These are phyloP conservation scores for Tetramorium alpestre DNA, from an alignment of 1,140 invertebrate species.

Conservation along the genomic window DNA sequence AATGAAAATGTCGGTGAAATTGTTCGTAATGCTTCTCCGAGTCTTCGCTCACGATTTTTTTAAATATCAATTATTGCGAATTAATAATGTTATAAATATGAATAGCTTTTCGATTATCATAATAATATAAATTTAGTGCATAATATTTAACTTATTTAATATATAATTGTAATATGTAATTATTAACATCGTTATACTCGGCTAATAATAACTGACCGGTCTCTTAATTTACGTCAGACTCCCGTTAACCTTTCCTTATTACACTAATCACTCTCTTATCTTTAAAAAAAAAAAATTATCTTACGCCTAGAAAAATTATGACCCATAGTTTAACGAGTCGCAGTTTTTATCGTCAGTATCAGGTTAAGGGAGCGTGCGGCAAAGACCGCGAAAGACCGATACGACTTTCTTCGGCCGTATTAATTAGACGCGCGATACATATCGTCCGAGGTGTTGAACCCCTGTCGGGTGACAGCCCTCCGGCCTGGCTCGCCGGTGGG, in stretches of 20 bases:
- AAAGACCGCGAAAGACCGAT: neutral
- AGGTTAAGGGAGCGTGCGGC: neutral
- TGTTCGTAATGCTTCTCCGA: neutral
- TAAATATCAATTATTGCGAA: neutral
- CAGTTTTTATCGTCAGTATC: slow-evolving; percentile 12
- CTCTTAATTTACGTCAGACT: neutral
- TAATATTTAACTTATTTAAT: too few species aligned
- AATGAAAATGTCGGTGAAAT: neutral
- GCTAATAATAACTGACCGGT: neutral
- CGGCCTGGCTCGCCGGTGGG: neutral
- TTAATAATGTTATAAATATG: neutral
- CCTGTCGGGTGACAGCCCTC: slow-evolving; percentile 20
- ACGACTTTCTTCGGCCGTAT: slow-evolving; percentile 27
- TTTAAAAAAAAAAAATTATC: neutral
- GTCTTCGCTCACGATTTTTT: neutral
- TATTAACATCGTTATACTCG: neutral
- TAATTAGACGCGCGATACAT: slow-evolving; percentile 52
- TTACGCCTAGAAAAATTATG: neutral
- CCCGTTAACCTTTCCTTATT: neutral
- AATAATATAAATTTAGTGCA: too few species aligned
- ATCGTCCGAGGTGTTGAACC: slow-evolving; percentile 54
- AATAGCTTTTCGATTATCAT: neutral
- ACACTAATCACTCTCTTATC: slow-evolving; percentile 16
- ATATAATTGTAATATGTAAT: too few species aligned
- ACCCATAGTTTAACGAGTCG: neutral